Conservation (phyloP, 2,797 vertebrate species). For the Cuniculus paca region DNA sequence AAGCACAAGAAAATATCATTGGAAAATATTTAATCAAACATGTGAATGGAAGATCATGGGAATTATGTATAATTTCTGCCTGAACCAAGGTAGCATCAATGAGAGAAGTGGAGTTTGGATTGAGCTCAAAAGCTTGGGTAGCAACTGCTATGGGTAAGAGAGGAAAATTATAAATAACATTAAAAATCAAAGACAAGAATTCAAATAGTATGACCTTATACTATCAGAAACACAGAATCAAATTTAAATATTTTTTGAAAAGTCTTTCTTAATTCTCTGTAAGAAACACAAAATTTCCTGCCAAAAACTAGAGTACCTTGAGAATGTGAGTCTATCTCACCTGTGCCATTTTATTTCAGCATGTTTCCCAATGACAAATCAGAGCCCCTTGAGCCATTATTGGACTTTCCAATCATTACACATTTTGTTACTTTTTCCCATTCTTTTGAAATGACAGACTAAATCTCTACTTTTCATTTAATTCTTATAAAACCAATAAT, state of each 20-base stretch:
- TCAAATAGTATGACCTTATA: background rate
- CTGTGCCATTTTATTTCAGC: background rate
- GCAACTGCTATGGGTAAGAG: background rate
- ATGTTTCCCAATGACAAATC: background rate
- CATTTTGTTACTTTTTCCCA: background rate
- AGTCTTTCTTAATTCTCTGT: background rate
- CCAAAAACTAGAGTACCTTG: background rate
- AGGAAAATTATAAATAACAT: background rate
- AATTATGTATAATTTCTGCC: conserved; percentile 19
- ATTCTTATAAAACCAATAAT: conserved; percentile 48
- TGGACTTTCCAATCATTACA: background rate
- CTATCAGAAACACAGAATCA: background rate
- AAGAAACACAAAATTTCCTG: background rate
- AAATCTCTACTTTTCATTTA: conserved; percentile 15
- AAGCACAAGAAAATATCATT: background rate
- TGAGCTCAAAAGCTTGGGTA: background rate
- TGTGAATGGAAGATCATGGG: background rate
- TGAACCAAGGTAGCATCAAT: background rate
- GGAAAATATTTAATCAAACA: conserved; percentile 28
- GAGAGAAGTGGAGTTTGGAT: background rate
- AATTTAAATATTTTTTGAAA: conserved; percentile 7
- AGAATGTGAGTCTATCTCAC: background rate
- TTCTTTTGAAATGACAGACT: conserved; percentile 13
- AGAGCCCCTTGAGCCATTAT: background rate
- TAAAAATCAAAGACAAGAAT: conserved; percentile 21